Evolutionary conservation across 1,140 invertebrate species (phyloP), one percentile per base, ranked within the genome.

Genomic region (Babylonia areolata): DNA sequence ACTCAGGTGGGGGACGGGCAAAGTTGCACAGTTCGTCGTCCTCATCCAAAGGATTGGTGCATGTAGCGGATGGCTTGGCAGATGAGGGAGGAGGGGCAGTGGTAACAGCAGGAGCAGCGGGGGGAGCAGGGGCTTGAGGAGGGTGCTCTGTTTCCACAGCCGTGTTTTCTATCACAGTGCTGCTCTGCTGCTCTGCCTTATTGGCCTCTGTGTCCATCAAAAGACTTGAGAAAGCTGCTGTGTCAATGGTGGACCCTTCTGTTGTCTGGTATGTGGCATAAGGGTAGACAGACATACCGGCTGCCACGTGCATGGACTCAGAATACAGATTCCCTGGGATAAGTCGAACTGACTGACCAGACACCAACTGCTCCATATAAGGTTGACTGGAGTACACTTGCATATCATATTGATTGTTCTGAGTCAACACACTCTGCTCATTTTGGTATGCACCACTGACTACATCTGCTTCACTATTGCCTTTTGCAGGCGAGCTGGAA

Each of bases 191-290:
- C 28, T 46, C 58, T 54, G 87, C 83, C 40, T 69, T 84, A 39
- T 81, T 82, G 15, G 64, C 37, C 23, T 78, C 80, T 40, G 85
- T 42, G 51, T 87, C 86, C 71, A 80, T 84, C 86, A 91, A 87
- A 40, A 91, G 80, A 54, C 86, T 89, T 23, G 89, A 90, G 79
- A 90, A 89, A 58, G 88, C 87, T 69, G 84, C 89, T 80, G 90
- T 87, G 80, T 90, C 90, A n/a, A 91, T 91, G 17, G 85, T 81
- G 64, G 64, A 42, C 40, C 69, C 82, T 20, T 71, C 64, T 35
- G 77, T 40, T 2, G 81, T 64, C 58, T 87, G 88, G 83, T 85
- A 85, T 15, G 83, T 40, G 23, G 77, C 33, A 2, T 54, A 35
- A 11, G 87, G 69, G 64, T 87, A 81, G 28, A 86, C 46, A 3